Evolutionary conservation across 2,888 invertebrate genomes (phyloP), one percentile per base, ranked within the genome.

Genomic region (Meloe dianella): DNA sequence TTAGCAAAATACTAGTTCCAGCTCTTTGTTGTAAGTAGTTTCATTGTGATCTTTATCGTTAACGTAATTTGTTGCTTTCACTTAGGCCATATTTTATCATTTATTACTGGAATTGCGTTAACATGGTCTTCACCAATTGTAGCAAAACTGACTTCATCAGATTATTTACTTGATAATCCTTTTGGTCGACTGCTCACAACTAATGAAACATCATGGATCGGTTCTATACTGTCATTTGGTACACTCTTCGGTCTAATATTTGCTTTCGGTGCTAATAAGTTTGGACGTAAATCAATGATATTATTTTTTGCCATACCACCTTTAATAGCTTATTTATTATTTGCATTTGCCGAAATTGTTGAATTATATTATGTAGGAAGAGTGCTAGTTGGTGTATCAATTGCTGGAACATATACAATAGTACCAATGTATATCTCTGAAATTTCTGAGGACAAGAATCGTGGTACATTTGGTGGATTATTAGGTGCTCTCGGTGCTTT

Each of bases 391-490:
- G 92, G 92, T 56, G 77, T 91, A 0, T 89, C 88, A 0, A 86
- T 90, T 0, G 90, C 91, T 0, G 88, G 90, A 77, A 84, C 89
- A 20, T 92, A 90, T 83, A 89, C 91, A 0, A 88, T 90, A 1
- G 88, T 90, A 0, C 94, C 95, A 0, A 92, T 94, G 88, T 96
- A 95, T 83, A 89, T 94, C 66, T 92, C 93, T 51, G 95, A 96
- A 83, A 92, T 94, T 41, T 88, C 94, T 7, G 91, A 93, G 85
- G 89, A 90, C 66, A 90, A 91, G 27, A 88, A 90, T 14, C 86
- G 96, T 68, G 95, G 95, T 0, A 89, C 92, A 0, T 84, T 95
- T 9, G 38, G 71, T 56, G 71, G 94, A 0, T 89, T 93, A 67
- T 88, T 94, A 67, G 92, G 92, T 76, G 85, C 90, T 29, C 92